A percentile compares a stretch with the other conserved stretches of the same genome.
These are phyloP conservation scores for Phocides pigmalion DNA, from an alignment of 1,140 invertebrate species.

Conservation along the genomic window DNA sequence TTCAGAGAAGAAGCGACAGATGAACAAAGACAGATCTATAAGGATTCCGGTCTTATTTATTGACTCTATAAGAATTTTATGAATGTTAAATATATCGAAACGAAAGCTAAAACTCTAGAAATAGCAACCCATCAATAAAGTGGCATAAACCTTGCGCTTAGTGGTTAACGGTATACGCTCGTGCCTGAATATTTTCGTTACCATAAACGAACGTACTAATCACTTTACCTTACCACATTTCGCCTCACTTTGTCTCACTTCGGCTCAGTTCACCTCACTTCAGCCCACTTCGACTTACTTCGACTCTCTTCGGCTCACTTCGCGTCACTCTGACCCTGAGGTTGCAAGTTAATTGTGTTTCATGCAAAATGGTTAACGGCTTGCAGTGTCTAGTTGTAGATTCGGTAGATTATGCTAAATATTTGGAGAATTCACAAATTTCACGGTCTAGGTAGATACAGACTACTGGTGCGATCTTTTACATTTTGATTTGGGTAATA, in stretches of 20 bases:
- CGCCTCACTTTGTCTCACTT: constrained; percentile 40
- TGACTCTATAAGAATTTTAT: no score
- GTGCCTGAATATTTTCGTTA: constrained; percentile 63
- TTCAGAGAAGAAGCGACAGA: no score
- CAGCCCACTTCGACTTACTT: constrained; percentile 21
- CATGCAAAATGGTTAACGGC: constrained; percentile 10
- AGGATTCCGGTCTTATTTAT: no score
- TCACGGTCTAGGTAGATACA: background rate
- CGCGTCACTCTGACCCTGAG: constrained; percentile 21
- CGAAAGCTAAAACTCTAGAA: no score
- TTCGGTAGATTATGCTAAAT: constrained; percentile 6
- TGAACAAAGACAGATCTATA: no score
- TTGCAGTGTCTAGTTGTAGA: background rate
- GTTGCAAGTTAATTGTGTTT: constrained; percentile 62
- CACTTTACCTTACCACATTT: no score
- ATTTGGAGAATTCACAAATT: background rate
- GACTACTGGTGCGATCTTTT: no score
- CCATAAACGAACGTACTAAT: constrained; percentile 56
- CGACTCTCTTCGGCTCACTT: constrained; percentile 49
- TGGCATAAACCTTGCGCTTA: constrained; percentile 39
- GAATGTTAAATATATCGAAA: no score
- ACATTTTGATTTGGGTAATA: no score
- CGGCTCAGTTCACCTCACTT: no score
- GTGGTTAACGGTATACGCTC: constrained; percentile 48
- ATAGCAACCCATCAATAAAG: constrained; percentile 44